Conservation (phyloP, 2,888 invertebrate species). For the Axea sp. region DNA sequence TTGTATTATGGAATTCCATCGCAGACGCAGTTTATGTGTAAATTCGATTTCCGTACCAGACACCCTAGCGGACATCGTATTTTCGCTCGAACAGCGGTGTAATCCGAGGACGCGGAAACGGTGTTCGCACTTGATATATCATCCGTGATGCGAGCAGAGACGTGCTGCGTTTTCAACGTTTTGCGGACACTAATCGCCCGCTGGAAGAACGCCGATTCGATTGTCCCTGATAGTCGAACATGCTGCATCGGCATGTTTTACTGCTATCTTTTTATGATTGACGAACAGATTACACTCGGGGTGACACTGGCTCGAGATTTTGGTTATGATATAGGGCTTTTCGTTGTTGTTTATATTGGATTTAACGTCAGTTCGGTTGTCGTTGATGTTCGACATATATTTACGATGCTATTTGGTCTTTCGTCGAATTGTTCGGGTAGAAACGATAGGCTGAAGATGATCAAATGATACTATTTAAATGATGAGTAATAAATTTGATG, state of each 20-base stretch:
- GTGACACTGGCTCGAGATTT: slow-evolving; percentile 8
- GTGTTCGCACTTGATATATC: slow-evolving; percentile 32
- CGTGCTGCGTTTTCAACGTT: slow-evolving; percentile 18
- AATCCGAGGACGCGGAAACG: slow-evolving; percentile 44
- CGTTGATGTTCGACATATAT: slow-evolving; percentile 4
- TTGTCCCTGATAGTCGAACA: not conserved
- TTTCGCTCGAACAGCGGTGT: slow-evolving; percentile 28
- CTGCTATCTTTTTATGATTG: slow-evolving; percentile 26
- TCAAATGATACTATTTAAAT: too few species aligned
- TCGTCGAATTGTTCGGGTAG: not conserved
- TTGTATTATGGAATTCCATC: slow-evolving; percentile 38
- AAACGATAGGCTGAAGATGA: too few species aligned
- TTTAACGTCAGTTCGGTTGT: slow-evolving; percentile 1
- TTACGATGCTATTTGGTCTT: not conserved
- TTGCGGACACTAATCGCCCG: slow-evolving; percentile 23
- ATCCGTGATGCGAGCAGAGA: slow-evolving; percentile 8
- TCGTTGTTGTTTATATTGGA: slow-evolving; percentile 10
- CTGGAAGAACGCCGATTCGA: slow-evolving; percentile 3
- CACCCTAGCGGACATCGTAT: slow-evolving; percentile 51
- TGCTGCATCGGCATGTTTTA: slow-evolving; percentile 22
- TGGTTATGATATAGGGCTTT: slow-evolving; percentile 15
- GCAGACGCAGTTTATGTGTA: slow-evolving; percentile 65
- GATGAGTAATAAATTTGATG: too few species aligned
- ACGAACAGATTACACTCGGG: slow-evolving; percentile 12
- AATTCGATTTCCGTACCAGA: slow-evolving; percentile 62